These are phyloP conservation scores for Budorcas taxicolor DNA, from an alignment of 2,113 vertebrate genomes.

Conservation along the genomic window DNA sequence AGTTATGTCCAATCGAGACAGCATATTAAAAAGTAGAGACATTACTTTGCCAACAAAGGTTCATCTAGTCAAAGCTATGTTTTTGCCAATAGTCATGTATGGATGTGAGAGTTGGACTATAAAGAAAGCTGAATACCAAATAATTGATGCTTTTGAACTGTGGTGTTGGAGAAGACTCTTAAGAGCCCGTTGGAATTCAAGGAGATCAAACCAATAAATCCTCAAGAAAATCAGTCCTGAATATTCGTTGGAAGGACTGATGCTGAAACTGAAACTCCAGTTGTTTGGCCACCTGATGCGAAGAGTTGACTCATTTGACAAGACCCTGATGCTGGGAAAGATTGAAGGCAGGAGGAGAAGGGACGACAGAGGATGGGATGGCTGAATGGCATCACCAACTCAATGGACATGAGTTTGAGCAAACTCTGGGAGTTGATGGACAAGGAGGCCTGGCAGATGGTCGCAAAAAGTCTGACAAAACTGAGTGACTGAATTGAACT, in stretches of 20 bases:
- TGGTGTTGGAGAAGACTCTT: background rate
- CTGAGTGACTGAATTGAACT: background rate
- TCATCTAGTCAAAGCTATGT: background rate
- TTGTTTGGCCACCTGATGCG: background rate
- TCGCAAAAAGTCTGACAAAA: background rate
- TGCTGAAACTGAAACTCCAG: background rate
- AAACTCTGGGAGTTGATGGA: background rate
- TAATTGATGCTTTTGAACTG: background rate
- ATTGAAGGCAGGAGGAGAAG: background rate
- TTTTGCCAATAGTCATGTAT: background rate
- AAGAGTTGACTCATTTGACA: background rate
- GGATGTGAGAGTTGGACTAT: background rate
- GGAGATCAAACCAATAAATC: background rate
- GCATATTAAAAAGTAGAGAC: background rate
- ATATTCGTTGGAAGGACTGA: background rate
- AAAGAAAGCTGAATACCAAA: background rate
- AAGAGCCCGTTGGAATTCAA: background rate
- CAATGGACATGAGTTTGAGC: background rate
- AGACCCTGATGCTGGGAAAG: background rate
- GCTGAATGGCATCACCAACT: background rate
- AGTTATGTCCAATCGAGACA: background rate
- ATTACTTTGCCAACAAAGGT: background rate
- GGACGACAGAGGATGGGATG: background rate
- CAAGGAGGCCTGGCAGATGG: background rate
- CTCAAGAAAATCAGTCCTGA: background rate